phyloP scores from a whole-genome alignment of 2,113 vertebrate genomes.

The Setophaga petechia region DNA sequence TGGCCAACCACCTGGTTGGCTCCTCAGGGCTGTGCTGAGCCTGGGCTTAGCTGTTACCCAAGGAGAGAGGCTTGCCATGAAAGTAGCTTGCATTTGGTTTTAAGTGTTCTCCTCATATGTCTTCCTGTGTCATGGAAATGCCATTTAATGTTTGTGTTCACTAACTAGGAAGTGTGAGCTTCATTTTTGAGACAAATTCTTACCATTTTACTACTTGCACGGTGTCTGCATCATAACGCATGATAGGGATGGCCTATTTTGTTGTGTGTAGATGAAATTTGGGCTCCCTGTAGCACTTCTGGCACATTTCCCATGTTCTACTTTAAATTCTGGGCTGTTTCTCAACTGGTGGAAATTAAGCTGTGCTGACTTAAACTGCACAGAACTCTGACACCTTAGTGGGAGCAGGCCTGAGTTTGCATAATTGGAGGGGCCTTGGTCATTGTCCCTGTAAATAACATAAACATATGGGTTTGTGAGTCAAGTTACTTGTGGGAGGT shows the following conservation, averaged over 20 bases:
- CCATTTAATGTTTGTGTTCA: neutral
- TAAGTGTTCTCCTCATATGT: neutral
- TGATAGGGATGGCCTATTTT: neutral
- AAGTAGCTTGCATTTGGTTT: neutral
- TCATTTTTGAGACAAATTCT: neutral
- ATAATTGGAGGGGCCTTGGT: neutral
- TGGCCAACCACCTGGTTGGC: neutral
- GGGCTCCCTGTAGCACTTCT: neutral
- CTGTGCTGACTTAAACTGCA: neutral
- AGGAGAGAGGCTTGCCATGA: neutral
- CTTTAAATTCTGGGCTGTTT: conserved; percentile 13
- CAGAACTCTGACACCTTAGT: neutral
- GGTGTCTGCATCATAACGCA: neutral
- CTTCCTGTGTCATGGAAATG: neutral
- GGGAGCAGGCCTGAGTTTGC: neutral
- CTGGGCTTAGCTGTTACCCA: neutral
- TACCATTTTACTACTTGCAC: neutral
- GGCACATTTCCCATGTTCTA: neutral
- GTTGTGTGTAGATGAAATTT: neutral
- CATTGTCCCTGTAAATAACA: neutral
- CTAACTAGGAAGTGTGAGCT: neutral
- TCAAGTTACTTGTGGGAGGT: neutral
- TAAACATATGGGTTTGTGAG: neutral
- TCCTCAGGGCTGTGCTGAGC: neutral
- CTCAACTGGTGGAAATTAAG: conserved; percentile 14